These are phyloP conservation scores for Cephus rjabovi DNA, from an alignment of 2,888 invertebrate species.

Conservation along the genomic window DNA sequence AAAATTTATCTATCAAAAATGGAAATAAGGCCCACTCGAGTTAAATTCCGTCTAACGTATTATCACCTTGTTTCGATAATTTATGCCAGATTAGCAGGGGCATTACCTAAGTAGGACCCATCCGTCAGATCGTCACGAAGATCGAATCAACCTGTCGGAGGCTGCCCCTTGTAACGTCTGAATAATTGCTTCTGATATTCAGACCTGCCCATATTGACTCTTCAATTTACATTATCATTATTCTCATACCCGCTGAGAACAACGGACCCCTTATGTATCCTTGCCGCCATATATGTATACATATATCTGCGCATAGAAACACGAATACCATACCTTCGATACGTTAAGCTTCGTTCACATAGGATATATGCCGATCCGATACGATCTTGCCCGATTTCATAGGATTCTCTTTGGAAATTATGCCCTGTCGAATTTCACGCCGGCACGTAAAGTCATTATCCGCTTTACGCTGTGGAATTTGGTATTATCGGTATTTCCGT, in stretches of 20 bases:
- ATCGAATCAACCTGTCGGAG: slow-evolving; percentile 17
- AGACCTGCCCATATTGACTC: neutral
- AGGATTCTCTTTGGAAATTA: too few relatives aligned
- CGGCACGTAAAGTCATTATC: too few relatives aligned
- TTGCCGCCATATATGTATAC: neutral
- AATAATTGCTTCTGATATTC: slow-evolving; percentile 17
- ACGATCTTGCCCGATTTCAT: too few relatives aligned
- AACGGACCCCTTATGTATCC: neutral
- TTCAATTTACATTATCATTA: slow-evolving; percentile 12
- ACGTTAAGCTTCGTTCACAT: too few relatives aligned
- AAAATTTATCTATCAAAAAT: neutral
- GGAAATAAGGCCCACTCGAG: neutral
- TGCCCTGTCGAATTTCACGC: too few relatives aligned
- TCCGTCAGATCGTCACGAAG: slow-evolving; percentile 10
- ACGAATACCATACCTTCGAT: too few relatives aligned
- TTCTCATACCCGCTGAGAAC: neutral
- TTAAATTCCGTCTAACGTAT: too few relatives aligned
- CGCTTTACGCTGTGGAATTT: too few relatives aligned
- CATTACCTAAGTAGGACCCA: slow-evolving; percentile 1
- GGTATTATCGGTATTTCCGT: too few relatives aligned
- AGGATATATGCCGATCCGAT: too few relatives aligned
- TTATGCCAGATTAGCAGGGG: slow-evolving; percentile 34
- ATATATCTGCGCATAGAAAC: too few relatives aligned
- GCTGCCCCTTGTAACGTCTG: neutral
- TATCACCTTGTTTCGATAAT: slow-evolving; percentile 30